Evolutionary conservation across 2,888 invertebrate species (phyloP), one percentile per base, ranked within the genome.

Genomic region (Melieria picta): DNA sequence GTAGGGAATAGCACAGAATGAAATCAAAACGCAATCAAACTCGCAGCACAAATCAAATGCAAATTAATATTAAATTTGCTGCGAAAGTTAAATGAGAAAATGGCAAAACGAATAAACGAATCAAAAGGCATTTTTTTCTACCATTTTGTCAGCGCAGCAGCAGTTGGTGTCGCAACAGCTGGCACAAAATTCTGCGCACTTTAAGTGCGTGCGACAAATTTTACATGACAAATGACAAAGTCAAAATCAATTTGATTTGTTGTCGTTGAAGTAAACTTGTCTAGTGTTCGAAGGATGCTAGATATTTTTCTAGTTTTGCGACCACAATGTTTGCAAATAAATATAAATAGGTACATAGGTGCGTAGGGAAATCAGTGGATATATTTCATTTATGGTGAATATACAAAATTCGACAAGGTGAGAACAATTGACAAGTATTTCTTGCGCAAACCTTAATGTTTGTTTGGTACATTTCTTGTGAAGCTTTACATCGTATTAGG

Each of bases 11-110:
- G 43, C 42, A 43, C 58, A 43, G 58, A 69, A 63, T 69, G 47
- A 62, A 69, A 69, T 69, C 69, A 69, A 69, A 69, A 69, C 69
- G 55, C 69, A 69, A 69, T 69, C 69, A 69, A 69, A 69, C 56
- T 69, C 63, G 56, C 46, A 63, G 43, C 47, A 62, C 10, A 69
- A 69, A 69, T 69, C 55, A 69, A 69, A 69, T 63, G 69, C 69
- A 69, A 69, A 69, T 69, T 69, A 69, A 69, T 69, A 63, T 63
- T 63, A 63, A 63, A 69, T 69, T 63, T 69, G 60, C 63, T 13
- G 56, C 55, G 42, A 55, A 69, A 69, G 62, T 63, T 69, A 62
- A 69, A 69, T 69, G 55, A 57, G 63, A 63, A 69, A 69, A 63
- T 63, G 63, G 48, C 62, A 48, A 56, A 30, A 63, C 63, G 43